Base-by-base conservation (phyloP, 2,113 vertebrate genomes). In the Chrysochloris asiatica region DNA sequence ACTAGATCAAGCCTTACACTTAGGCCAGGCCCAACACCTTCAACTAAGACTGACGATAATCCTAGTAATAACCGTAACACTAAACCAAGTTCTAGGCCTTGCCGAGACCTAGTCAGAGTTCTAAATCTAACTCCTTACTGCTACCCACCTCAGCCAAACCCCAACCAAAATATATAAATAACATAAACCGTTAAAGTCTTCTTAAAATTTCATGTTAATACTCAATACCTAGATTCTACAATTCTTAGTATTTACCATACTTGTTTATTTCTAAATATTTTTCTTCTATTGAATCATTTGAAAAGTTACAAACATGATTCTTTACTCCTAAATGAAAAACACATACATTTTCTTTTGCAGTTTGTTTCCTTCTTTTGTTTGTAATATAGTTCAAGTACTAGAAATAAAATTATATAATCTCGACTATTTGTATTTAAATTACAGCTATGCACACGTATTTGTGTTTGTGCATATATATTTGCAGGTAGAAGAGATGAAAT, bases 131-230 rank as follows among this genome's bases (percentile, higher is more conserved):
- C n/a, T n/a, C n/a, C n/a, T n/a, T n/a, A n/a, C n/a, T n/a, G n/a
- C n/a, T n/a, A n/a, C n/a, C n/a, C n/a, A n/a, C n/a, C n/a, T n/a
- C n/a, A n/a, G n/a, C n/a, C n/a, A n/a, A n/a, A n/a, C n/a, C n/a
- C n/a, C n/a, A n/a, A n/a, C n/a, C n/a, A n/a, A n/a, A n/a, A n/a
- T n/a, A n/a, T n/a, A n/a, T n/a, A n/a, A n/a, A n/a, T n/a, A n/a
- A n/a, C n/a, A n/a, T n/a, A n/a, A n/a, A n/a, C n/a, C n/a, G n/a
- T n/a, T n/a, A n/a, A n/a, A n/a, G 41, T 83, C 11, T 81, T 72
- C 24, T 92, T 56, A 84, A 89, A 59, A 83, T 14, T 95, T 48
- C 81, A 24, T 65, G 33, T 50, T 61, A 21, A 80, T 48, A 21
- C 12, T 5, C 28, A 59, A 79, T 47, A 92, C 5, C 3, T 48